These are phyloP conservation scores for Pissodes strobi DNA, from an alignment of 1,140 invertebrate genomes.

Conservation along the genomic window DNA sequence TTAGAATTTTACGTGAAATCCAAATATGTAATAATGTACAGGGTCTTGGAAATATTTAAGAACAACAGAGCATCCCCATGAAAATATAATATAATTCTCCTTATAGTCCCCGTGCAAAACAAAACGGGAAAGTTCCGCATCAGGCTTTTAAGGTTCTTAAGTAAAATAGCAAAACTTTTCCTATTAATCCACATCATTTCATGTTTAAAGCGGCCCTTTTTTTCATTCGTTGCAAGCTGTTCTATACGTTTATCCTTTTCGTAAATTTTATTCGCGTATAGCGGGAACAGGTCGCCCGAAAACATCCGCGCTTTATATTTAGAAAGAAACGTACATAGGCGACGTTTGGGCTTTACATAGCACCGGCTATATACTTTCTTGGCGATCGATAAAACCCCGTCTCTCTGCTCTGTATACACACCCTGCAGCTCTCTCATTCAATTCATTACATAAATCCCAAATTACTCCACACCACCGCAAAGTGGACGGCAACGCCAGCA, in stretches of 20 bases:
- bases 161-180: no score
- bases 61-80: no score
- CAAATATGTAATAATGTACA: no score
- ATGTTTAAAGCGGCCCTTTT: no score
- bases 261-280: background rate
- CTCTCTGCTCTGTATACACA: slow-evolving; percentile 33
- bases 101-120: background rate
- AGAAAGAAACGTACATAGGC: slow-evolving; percentile 35
- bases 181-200: no score
- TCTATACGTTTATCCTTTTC: no score
- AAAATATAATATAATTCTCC: slow-evolving; percentile 21
- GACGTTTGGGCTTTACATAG: slow-evolving; percentile 34
- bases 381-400: slow-evolving; percentile 31
- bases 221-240: no score
- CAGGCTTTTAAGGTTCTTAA: no score
- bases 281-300: no score
- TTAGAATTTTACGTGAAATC: no score
- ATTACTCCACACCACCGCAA: slow-evolving; percentile 39
- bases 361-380: slow-evolving; percentile 23
- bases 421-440: slow-evolving; percentile 38
- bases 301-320: slow-evolving; percentile 27
- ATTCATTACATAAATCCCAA: slow-evolving; percentile 39
- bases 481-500: slow-evolving; percentile 32
- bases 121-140: no score
- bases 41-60: no score